These are phyloP conservation scores for Onthophagus sagittarius DNA, from an alignment of 2,888 invertebrate genomes.

Conservation along the genomic window DNA sequence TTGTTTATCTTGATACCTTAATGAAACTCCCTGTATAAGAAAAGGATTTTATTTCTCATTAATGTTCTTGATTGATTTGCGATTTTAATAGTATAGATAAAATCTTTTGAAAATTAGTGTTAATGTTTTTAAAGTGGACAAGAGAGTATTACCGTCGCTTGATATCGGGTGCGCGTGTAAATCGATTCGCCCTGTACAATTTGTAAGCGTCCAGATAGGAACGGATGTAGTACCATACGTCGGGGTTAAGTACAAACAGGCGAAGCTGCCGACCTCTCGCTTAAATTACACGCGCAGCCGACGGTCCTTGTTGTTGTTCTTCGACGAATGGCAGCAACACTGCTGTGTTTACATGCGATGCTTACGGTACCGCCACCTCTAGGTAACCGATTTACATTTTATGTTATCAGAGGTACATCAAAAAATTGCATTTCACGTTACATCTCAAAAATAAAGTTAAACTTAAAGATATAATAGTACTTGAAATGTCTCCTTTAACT, in stretches of 20 bases:
- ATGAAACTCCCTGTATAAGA: too few species aligned
- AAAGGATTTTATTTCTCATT: too few species aligned
- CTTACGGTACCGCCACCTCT: background rate
- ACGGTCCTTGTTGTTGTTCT: conserved; percentile 10
- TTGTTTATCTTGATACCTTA: too few species aligned
- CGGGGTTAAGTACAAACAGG: conserved; percentile 15
- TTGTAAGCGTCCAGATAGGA: conserved; percentile 23
- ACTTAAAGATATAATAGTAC: too few species aligned
- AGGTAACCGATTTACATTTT: background rate
- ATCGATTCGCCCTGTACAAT: conserved; percentile 24
- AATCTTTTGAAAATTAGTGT: too few species aligned
- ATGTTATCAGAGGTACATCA: background rate
- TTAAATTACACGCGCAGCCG: conserved; percentile 21
- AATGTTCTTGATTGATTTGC: too few species aligned
- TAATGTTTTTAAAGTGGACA: too few species aligned
- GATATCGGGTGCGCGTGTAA: conserved; percentile 17
- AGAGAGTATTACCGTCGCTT: too few species aligned
- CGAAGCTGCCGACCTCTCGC: conserved; percentile 13
- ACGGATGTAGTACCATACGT: conserved; percentile 13
- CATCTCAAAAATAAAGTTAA: too few species aligned
- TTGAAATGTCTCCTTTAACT: too few species aligned
- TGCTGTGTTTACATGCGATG: background rate
- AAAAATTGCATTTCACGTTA: background rate
- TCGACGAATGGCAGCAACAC: background rate
- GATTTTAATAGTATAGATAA: too few species aligned